Evolutionary conservation across 2,113 vertebrate genomes (phyloP).

Genomic region (Neodon shergylaensis): DNA sequence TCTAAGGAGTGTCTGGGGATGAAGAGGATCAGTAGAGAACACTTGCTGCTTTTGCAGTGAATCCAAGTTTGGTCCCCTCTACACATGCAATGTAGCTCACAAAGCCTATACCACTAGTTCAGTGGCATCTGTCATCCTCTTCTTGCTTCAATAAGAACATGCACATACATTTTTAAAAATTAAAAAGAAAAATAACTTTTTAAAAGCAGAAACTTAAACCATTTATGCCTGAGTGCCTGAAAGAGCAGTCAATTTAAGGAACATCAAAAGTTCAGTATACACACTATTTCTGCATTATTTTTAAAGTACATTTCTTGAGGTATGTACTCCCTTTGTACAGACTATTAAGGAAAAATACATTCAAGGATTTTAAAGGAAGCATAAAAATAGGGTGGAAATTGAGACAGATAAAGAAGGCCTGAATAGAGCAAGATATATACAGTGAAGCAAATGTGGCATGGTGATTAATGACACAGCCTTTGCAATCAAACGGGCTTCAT

Average conservation of each 20-base stretch:
- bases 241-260: background rate
- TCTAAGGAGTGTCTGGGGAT: no score
- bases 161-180: no score
- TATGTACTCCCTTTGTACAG: background rate
- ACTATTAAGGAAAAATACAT: background rate
- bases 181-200: background rate
- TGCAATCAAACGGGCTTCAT: constrained; percentile 52
- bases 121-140: background rate
- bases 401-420: constrained; percentile 40
- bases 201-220: background rate
- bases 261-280: background rate
- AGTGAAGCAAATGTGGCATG: background rate
- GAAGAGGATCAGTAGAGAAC: background rate
- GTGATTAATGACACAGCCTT: constrained; percentile 43
- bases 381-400: background rate
- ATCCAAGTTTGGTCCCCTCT: no score
- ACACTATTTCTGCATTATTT: background rate
- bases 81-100: background rate
- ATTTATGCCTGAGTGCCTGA: background rate
- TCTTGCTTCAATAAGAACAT: no score
- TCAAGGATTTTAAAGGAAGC: background rate
- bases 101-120: no score
- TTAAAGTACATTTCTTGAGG: background rate
- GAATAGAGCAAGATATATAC: background rate
- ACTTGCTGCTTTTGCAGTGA: background rate